Percentiles rank a stretch among this genome's conserved stretches.
Evolutionary conservation across 2,797 vertebrate species (phyloP).

Genomic region (Tenualosa thibaudeaui): DNA sequence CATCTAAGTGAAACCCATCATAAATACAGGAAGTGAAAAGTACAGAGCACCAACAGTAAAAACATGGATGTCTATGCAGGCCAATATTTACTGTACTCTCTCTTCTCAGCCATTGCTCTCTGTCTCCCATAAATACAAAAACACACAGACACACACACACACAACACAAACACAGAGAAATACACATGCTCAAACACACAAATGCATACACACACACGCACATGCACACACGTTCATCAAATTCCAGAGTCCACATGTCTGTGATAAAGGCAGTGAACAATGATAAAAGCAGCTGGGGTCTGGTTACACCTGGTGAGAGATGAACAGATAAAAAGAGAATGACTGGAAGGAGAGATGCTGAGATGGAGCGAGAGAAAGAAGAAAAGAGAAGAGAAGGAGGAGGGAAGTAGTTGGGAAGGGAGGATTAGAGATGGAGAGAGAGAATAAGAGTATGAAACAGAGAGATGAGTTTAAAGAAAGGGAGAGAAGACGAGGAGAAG

Average conservation of each 20-base stretch:
- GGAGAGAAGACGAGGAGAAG: not conserved
- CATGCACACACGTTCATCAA: not conserved
- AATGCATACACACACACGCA: not conserved
- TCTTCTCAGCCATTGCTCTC: not conserved
- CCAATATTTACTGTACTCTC: not conserved
- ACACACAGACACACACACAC: not conserved
- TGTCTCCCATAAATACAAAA: not conserved
- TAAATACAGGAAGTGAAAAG: not conserved
- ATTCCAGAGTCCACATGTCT: not conserved
- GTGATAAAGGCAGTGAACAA: not conserved
- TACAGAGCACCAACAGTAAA: not conserved
- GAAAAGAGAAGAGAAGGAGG: not conserved
- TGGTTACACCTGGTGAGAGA: slow-evolving; percentile 19
- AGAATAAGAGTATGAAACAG: slow-evolving; percentile 20
- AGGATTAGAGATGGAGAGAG: no score
- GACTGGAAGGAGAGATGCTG: slow-evolving; percentile 10
- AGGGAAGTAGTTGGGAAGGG: slow-evolving; percentile 30
- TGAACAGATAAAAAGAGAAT: not conserved
- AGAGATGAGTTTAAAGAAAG: slow-evolving; percentile 9
- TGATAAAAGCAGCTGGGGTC: slow-evolving; percentile 3
- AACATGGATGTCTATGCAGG: not conserved
- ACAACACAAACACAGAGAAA: no score
- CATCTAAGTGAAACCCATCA: slow-evolving; percentile 8
- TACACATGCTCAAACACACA: no score
- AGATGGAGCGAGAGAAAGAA: not conserved